A percentile compares a stretch with the other conserved stretches of the same genome.
These are phyloP conservation scores for Megathymus violae DNA, from an alignment of 1,140 invertebrate species.

Conservation along the genomic window DNA sequence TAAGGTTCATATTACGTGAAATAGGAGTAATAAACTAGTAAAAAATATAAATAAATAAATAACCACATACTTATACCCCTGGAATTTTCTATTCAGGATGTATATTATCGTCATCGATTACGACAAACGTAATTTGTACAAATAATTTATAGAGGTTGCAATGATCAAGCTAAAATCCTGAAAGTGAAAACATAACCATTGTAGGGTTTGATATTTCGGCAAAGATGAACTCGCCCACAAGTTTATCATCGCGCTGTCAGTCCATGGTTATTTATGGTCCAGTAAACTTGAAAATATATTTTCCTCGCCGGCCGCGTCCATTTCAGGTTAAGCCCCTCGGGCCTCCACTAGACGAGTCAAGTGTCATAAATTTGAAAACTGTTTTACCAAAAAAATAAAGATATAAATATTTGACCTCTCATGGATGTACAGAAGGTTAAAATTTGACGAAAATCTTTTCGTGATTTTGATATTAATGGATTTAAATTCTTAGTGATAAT, in stretches of 20 bases:
- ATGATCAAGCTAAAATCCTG: not conserved
- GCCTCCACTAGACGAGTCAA: constrained; percentile 75
- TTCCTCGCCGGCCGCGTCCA: constrained; percentile 74
- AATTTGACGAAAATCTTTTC: no score
- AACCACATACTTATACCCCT: no score
- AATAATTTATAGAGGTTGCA: no score
- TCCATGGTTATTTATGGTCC: constrained; percentile 80
- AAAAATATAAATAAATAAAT: no score
- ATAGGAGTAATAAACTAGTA: no score
- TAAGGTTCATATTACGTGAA: no score
- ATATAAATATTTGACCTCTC: constrained; percentile 52
- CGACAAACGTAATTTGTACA: no score
- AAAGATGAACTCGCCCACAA: constrained; percentile 40
- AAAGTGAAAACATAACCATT: not conserved
- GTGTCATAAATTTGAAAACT: constrained; percentile 82
- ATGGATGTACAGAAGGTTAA: no score
- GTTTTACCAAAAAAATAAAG: constrained; percentile 71
- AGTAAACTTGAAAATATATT: constrained; percentile 83
- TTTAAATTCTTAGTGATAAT: no score
- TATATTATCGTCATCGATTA: no score
- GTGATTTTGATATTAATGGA: no score
- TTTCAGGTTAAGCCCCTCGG: constrained; percentile 81
- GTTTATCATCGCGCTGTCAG: constrained; percentile 81
- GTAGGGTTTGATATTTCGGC: not conserved
- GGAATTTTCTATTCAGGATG: no score